Evolutionary conservation across 2,797 vertebrate genomes (phyloP), one percentile per base, ranked within the genome.

Genomic region (Anguilla anguilla): DNA sequence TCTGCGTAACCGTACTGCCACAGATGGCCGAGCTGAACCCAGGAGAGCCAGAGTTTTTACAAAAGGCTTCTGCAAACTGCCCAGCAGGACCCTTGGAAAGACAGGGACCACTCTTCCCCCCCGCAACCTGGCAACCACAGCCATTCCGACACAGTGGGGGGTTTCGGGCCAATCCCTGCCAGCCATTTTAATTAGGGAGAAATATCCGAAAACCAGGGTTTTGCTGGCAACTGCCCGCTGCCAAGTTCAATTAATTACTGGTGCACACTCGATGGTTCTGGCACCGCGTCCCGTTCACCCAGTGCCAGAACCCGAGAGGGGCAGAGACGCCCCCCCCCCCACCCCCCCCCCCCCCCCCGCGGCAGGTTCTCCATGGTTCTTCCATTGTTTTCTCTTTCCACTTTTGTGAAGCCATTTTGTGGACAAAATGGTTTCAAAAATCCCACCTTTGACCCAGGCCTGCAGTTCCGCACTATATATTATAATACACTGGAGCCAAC

Each of bases 161-260:
- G 35, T 35, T 35, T 35, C 1, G 25, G 25, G 25, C 89, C 89
- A 91, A 35, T 1, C 86, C 19, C 84, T 87, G 91, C 91, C 90
- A 92, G 92, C 87, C 84, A 90, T 93, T 94, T 95, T 93, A 92
- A 94, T 95, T 93, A 90, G 92, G 1, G 35, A 92, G 88, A 81
- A 85, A 90, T 79, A 86, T 92, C 90, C 92, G 92, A 93, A 35
- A 92, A 90, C 85, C 90, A 85, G 89, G 86, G 86, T 35, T 91
- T 90, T 90, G 90, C 61, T 89, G 91, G 88, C 83, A 89, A 89
- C 72, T 93, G 93, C 92, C 91, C 89, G 35, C 28, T 55, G 91
- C 93, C 93, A 84, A 69, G 87, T 85, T 88, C 87, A 91, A 89
- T 92, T 93, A 94, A 91, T 91, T 92, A 90, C 89, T 89, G 82